Evolutionary conservation across 1,140 invertebrate species (phyloP).

Genomic region (Caenorhabditis briggsae): DNA sequence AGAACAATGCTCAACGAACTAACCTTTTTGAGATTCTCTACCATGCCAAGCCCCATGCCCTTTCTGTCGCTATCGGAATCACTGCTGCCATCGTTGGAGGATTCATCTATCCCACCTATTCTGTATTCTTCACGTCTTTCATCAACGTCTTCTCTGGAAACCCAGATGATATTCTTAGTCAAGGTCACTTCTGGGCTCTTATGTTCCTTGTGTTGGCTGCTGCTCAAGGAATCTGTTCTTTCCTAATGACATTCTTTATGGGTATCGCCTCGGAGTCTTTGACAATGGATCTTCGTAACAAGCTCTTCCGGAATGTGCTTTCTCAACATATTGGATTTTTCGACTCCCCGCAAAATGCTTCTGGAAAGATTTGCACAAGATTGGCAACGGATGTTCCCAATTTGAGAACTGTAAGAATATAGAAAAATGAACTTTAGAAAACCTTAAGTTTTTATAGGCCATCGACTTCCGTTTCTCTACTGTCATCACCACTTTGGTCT

Average conservation of each 20-base stretch:
- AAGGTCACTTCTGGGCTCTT: conserved; percentile 74
- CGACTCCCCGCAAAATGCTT: conserved; percentile 79
- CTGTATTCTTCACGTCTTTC: conserved; percentile 68
- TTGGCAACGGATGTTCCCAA: conserved; percentile 80
- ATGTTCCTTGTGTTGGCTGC: conserved; percentile 69
- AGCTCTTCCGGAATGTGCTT: conserved; percentile 79
- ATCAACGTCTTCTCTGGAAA: conserved; percentile 67
- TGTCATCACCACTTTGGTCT: conserved; percentile 78
- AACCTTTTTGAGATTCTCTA: conserved; percentile 57
- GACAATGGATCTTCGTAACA: conserved; percentile 78
- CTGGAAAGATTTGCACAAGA: conserved; percentile 80
- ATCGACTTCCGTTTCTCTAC: conserved; percentile 79
- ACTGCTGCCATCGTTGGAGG: conserved; percentile 42
- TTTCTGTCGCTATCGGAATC: conserved; percentile 37
- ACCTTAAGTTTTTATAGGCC: conserved; percentile 74
- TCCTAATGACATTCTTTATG: conserved; percentile 67
- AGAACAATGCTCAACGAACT: conserved; percentile 39
- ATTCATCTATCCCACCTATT: conserved; percentile 68
- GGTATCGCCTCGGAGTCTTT: conserved; percentile 79
- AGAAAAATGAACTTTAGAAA: too few species aligned
- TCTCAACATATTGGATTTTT: conserved; percentile 80
- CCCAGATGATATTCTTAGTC: conserved; percentile 61
- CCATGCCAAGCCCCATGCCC: conserved; percentile 27
- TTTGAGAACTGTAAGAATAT: conserved; percentile 79
- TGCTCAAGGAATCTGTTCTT: conserved; percentile 52